phyloP scores from a whole-genome alignment of 2,113 vertebrate genomes.

The Noctilio leporinus region DNA sequence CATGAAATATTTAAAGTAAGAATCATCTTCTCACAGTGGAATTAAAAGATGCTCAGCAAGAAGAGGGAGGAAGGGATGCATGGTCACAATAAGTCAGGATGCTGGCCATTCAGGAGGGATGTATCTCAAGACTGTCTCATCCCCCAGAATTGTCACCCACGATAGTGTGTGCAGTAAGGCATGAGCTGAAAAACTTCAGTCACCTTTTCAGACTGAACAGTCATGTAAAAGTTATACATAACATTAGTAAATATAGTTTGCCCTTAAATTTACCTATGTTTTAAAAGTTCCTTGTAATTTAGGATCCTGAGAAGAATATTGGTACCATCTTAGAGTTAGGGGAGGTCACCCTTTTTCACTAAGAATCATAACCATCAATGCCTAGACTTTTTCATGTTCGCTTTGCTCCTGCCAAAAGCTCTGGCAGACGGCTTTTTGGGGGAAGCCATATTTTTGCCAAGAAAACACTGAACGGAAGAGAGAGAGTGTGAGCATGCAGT shows the following conservation, averaged over 20 bases:
- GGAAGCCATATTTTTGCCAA: background rate
- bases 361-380: background rate
- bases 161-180: too few relatives aligned
- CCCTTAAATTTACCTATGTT: background rate
- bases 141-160: fast-evolving
- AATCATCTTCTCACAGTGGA: background rate
- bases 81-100: background rate
- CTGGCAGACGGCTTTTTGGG: background rate
- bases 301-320: background rate
- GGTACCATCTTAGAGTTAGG: background rate
- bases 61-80: background rate
- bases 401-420: background rate
- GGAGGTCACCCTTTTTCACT: background rate
- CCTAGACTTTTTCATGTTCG: background rate
- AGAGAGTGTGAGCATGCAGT: fast-evolving
- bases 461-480: background rate
- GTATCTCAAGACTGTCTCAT: background rate
- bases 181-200: background rate
- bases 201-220: background rate
- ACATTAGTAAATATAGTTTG: background rate
- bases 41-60: background rate
- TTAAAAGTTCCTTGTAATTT: background rate
- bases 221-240: background rate
- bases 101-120: too few relatives aligned
- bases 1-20: background rate